Evolutionary conservation across 2,113 vertebrate genomes (phyloP).

Genomic region (Cyprinodon variegatus): DNA sequence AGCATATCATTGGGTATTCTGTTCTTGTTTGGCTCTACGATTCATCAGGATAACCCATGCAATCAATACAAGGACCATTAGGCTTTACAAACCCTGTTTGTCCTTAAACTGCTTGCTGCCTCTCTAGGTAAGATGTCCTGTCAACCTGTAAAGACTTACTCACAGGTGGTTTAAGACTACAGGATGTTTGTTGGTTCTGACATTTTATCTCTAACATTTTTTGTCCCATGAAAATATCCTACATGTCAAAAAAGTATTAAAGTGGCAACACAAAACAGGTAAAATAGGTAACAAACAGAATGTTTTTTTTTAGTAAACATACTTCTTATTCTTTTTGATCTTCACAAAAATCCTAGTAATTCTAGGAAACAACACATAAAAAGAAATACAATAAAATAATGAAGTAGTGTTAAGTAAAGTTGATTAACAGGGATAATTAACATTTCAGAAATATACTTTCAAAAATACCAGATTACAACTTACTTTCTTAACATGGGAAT

Average conservation of each 20-base stretch:
- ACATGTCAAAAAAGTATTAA: background rate
- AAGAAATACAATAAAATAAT: background rate
- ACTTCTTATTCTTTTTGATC: background rate
- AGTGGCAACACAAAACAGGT: background rate
- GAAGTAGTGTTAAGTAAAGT: background rate
- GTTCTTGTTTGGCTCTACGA: slow-evolving; percentile 28
- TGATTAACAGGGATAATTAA: background rate
- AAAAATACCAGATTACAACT: too few relatives aligned
- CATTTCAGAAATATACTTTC: background rate
- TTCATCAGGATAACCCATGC: slow-evolving; percentile 64
- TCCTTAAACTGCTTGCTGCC: slow-evolving; percentile 64
- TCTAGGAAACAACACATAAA: background rate
- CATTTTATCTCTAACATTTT: slow-evolving; percentile 7
- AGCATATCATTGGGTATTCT: slow-evolving; percentile 66
- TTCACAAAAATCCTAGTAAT: background rate
- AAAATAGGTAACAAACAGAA: background rate
- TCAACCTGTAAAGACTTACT: slow-evolving; percentile 25
- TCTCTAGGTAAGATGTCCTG: slow-evolving; percentile 23
- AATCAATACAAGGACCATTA: slow-evolving; percentile 82
- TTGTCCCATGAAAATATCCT: slow-evolving; percentile 10
- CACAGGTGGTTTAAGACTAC: slow-evolving; percentile 12
- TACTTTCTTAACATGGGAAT: too few relatives aligned
- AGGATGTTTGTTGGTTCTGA: slow-evolving; percentile 13
- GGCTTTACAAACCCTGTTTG: slow-evolving; percentile 76
- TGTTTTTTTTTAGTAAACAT: background rate